Evolutionary conservation across 2,888 invertebrate species (phyloP), one percentile per base, ranked within the genome.

Genomic region (Dyspetes luteomarginatus): DNA sequence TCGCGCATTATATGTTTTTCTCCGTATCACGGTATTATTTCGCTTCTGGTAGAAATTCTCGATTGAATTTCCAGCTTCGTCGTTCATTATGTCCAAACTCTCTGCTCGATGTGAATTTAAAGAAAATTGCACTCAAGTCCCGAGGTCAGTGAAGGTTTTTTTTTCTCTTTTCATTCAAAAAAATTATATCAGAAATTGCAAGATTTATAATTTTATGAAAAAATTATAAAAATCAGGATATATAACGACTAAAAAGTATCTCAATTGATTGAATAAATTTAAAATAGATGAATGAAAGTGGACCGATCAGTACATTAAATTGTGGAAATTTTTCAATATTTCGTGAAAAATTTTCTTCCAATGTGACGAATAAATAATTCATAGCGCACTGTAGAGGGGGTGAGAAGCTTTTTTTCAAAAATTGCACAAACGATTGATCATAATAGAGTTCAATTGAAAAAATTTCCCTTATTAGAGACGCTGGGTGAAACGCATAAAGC

Each of bases 31-130:
- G 50, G 74, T 45, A 77, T 76, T 80, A 76, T 77, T 74, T 58
- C 67, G 30, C 67, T 82, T 75, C 81, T 80, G 65, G 76, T 81
- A 84, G 84, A 87, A 88, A 86, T 87, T 86, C 86, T 78, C 85
- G 85, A 88, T 87, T 87, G 85, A 85, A 87, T 87, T 88, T 87
- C 86, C 86, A 86, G 62, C 69, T 24, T 67, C 74, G 72, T 67
- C 81, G 74, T 81, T 73, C 28, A 41, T 74, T 73, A 68, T 67
- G 64, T 65, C 15, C n/a, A 60, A 60, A 74, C 43, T 7, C 24
- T 5, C 17, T 26, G 26, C 48, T n/a, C 45, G 55, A n/a, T 55
- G 43, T 30, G 26, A n/a, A n/a, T n/a, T n/a, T 17, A 26, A 9
- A 43, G 43, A 58, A 50, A 19, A 36, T 64, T 65, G 65, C 60